phyloP scores from a whole-genome alignment of 2,797 vertebrate species.

The Periophthalmus magnuspinnatus region DNA sequence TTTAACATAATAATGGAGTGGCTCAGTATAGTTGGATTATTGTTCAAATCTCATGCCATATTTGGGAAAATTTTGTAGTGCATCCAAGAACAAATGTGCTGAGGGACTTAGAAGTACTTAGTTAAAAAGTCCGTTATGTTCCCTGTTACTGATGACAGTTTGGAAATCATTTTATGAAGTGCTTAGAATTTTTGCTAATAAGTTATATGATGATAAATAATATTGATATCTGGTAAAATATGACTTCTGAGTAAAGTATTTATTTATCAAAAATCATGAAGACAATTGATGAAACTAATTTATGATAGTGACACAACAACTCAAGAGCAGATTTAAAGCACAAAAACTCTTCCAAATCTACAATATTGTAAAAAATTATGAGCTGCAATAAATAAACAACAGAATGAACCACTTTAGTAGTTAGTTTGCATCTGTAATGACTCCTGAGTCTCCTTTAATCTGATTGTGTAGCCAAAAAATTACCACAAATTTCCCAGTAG shows the following conservation, averaged over 20 bases:
- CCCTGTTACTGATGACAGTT: background rate
- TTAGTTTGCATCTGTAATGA: no score
- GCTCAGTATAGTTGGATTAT: slow-evolving; percentile 6
- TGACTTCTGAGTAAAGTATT: background rate
- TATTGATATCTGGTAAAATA: background rate
- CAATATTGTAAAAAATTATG: no score
- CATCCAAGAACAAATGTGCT: slow-evolving; percentile 4
- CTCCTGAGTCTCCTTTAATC: no score
- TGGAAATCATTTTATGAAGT: background rate
- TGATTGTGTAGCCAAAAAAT: no score
- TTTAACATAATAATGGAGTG: background rate
- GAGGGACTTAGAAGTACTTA: slow-evolving; percentile 8
- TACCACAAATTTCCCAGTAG: no score
- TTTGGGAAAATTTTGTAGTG: background rate
- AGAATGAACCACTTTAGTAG: no score
- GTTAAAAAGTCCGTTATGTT: slow-evolving; percentile 5
- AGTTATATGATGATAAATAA: background rate
- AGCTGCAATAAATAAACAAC: no score
- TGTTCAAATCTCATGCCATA: slow-evolving; percentile 4
- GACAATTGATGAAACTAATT: no score
- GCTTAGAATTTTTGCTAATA: slow-evolving; percentile 1
- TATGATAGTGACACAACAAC: no score
- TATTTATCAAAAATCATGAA: no score
- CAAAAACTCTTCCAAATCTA: no score
- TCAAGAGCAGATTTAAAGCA: no score